Evolutionary conservation across 1,140 invertebrate species (phyloP).

Genomic region (Drosophila prosaltans): DNA sequence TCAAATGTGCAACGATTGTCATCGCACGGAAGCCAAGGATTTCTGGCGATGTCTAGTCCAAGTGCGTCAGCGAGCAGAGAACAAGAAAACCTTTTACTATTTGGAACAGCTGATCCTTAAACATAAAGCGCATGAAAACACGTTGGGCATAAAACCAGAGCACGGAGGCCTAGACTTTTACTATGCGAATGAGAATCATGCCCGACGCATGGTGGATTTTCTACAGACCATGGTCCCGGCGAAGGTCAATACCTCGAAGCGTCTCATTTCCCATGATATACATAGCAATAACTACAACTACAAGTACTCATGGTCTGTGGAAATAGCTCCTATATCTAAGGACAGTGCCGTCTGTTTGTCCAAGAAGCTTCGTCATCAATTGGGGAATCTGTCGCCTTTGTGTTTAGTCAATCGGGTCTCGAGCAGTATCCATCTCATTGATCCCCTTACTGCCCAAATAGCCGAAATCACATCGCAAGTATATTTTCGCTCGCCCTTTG

Average conservation of each 20-base stretch:
- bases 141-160: conserved; percentile 96
- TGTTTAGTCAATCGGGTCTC: conserved; percentile 96
- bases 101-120: conserved; percentile 99
- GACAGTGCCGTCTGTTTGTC: conserved; percentile 97
- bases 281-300: conserved; percentile 99
- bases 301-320: conserved; percentile 96
- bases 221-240: conserved; percentile 93
- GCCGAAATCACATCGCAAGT: conserved; percentile 91
- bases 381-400: conserved; percentile 96
- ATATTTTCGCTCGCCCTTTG: conserved; percentile 95
- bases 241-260: conserved; percentile 94
- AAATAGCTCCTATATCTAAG: conserved; percentile 98
- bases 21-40: conserved; percentile 97
- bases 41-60: conserved; percentile 97
- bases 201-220: conserved; percentile 98
- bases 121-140: conserved; percentile 95
- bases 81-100: conserved; percentile 99
- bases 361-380: conserved; percentile 92
- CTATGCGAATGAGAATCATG: conserved; percentile 94
- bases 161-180: conserved; percentile 99
- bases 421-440: conserved; percentile 95
- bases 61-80: conserved; percentile 93
- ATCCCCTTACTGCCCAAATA: conserved; percentile 95
- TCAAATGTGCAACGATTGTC: conserved; percentile 99
- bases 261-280: conserved; percentile 98